Conservation (phyloP, 2,113 vertebrate genomes). For the Isurus oxyrinchus region DNA sequence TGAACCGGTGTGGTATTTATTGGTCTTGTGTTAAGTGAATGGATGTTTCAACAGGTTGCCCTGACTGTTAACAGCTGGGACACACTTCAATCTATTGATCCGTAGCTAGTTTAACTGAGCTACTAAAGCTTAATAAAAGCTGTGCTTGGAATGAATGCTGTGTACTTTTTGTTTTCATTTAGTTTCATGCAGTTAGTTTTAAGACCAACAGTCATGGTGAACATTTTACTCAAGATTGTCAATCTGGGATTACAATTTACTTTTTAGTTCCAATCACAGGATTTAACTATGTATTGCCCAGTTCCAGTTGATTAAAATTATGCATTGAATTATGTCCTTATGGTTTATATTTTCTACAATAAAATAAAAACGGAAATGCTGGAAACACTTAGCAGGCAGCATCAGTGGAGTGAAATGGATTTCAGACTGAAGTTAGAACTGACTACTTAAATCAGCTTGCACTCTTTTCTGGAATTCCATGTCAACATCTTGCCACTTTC, state of each 20-base stretch:
- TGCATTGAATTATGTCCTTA: background rate
- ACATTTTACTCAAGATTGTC: background rate
- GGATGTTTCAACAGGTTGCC: background rate
- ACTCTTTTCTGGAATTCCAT: background rate
- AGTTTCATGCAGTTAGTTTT: background rate
- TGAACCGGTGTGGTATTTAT: background rate
- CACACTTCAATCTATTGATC: background rate
- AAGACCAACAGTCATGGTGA: background rate
- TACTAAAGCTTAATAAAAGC: background rate
- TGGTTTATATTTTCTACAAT: background rate
- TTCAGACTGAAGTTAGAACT: background rate
- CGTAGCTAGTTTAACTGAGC: background rate
- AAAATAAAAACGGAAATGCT: background rate
- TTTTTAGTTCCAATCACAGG: background rate
- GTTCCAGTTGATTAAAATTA: background rate
- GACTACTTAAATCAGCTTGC: background rate
- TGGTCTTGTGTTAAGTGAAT: background rate
- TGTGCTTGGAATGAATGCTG: background rate
- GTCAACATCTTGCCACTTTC: background rate
- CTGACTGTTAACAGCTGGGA: background rate
- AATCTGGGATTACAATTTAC: background rate
- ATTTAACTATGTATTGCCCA: background rate
- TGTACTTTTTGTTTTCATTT: background rate
- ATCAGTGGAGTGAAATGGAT: background rate
- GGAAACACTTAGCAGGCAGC: background rate